Conservation (phyloP, 2,888 invertebrate genomes). For the Troides oblongomaculatus region DNA sequence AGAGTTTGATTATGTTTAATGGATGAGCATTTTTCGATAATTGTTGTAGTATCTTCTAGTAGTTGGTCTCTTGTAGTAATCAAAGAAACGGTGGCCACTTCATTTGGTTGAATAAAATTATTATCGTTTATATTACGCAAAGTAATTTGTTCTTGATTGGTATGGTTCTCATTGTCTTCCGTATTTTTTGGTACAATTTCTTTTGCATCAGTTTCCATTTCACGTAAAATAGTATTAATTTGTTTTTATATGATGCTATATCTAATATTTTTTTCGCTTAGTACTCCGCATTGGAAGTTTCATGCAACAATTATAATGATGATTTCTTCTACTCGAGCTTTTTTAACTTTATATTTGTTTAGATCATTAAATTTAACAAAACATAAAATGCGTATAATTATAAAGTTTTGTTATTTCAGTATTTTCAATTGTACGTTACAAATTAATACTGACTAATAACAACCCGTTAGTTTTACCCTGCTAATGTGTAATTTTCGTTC, state of each 20-base stretch:
- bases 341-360: background rate
- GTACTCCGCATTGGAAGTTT: background rate
- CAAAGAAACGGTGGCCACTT: background rate
- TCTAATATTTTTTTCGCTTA: background rate
- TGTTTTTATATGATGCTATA: background rate
- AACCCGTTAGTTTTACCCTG: background rate
- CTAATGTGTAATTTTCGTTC: background rate
- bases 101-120: background rate
- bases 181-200: background rate
- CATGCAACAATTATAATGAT: background rate
- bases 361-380: background rate
- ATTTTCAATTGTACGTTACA: background rate
- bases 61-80: background rate
- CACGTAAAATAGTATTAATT: background rate
- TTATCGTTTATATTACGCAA: background rate
- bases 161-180: slow-evolving; percentile 6
- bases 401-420: background rate
- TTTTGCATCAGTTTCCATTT: slow-evolving; percentile 9
- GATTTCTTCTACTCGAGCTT: background rate
- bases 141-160: slow-evolving; percentile 2
- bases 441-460: background rate
- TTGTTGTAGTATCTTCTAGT: slow-evolving; percentile 11
- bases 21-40: background rate
- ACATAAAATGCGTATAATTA: background rate
- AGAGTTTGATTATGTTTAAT: background rate